Conservation (phyloP, 2,888 invertebrate species). For the Sarcophaga variegata region DNA sequence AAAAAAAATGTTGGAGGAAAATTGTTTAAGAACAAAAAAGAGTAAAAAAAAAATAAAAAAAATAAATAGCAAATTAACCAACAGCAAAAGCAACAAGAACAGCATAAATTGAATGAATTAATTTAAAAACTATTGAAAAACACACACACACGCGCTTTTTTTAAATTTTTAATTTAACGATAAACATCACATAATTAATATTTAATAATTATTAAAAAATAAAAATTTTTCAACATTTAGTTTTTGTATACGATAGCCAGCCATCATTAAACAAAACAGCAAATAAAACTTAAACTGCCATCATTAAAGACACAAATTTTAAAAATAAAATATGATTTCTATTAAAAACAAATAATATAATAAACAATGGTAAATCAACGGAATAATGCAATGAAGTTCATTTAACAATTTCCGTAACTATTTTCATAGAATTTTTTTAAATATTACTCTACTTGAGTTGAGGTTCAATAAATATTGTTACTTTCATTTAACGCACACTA, state of each 20-base stretch:
- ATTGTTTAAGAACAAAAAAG: slow-evolving; percentile 21
- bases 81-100: slow-evolving; percentile 32
- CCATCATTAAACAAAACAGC: not conserved
- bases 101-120: slow-evolving; percentile 23
- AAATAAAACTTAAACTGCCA: slow-evolving; percentile 47
- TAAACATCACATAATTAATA: slow-evolving; percentile 65
- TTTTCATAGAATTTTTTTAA: too few relatives aligned
- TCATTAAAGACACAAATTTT: slow-evolving; percentile 36
- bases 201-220: slow-evolving; percentile 39
- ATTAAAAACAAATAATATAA: slow-evolving; percentile 42
- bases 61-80: slow-evolving; percentile 44
- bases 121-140: slow-evolving; percentile 31
- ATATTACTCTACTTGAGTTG: too few relatives aligned
- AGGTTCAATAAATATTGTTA: too few relatives aligned
- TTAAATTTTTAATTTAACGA: slow-evolving; percentile 61
- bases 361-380: slow-evolving; percentile 53
- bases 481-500: too few relatives aligned
- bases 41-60: not conserved
- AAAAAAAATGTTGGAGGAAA: slow-evolving; percentile 38
- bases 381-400: not conserved
- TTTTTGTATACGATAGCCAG: too few relatives aligned
- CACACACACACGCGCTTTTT: slow-evolving; percentile 15
- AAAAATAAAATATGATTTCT: slow-evolving; percentile 45
- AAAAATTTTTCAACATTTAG: not conserved
- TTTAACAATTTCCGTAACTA: too few relatives aligned